phyloP scores from a whole-genome alignment of 1,140 invertebrate genomes.

The Drosophila watanabei region DNA sequence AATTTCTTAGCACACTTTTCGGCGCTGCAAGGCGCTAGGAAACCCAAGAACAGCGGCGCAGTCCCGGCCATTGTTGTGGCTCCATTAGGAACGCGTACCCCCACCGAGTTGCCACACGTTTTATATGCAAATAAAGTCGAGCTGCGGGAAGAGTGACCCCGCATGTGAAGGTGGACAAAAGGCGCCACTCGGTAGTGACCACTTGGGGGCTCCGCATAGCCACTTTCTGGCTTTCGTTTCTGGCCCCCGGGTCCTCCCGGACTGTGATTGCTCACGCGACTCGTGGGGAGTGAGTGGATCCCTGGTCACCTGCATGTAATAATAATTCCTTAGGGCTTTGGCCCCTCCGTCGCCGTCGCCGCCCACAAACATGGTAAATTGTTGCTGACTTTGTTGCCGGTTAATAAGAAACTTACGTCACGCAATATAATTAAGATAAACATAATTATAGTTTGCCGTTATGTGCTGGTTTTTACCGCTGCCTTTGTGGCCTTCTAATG shows the following conservation, averaged over 20 bases:
- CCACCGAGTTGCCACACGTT: conserved; percentile 48
- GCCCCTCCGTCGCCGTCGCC: conserved; percentile 20
- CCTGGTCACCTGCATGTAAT: conserved; percentile 50
- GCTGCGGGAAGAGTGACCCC: not conserved
- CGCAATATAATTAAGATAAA: conserved; percentile 85
- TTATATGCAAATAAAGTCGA: conserved; percentile 77
- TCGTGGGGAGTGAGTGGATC: not conserved
- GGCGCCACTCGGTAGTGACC: conserved; percentile 65
- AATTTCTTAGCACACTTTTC: conserved; percentile 78
- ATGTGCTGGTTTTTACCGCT: conserved; percentile 59
- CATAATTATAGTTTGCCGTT: conserved; percentile 81
- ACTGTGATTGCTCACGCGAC: conserved; percentile 77
- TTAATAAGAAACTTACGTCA: conserved; percentile 82
- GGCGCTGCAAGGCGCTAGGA: conserved; percentile 57
- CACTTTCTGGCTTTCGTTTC: conserved; percentile 29
- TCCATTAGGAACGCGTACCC: conserved; percentile 45
- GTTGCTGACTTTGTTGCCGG: conserved; percentile 75
- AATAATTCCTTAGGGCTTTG: conserved; percentile 67
- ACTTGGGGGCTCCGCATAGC: conserved; percentile 40
- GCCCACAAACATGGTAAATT: conserved; percentile 60
- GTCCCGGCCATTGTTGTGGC: conserved; percentile 35
- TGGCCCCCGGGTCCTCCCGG: conserved; percentile 31
- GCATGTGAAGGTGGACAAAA: conserved; percentile 33
- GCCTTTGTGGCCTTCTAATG: conserved; percentile 59
- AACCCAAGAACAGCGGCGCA: conserved; percentile 39